Evolutionary conservation across 2,888 invertebrate genomes (phyloP), one percentile per base, ranked within the genome.

Genomic region (Athalia cordata): DNA sequence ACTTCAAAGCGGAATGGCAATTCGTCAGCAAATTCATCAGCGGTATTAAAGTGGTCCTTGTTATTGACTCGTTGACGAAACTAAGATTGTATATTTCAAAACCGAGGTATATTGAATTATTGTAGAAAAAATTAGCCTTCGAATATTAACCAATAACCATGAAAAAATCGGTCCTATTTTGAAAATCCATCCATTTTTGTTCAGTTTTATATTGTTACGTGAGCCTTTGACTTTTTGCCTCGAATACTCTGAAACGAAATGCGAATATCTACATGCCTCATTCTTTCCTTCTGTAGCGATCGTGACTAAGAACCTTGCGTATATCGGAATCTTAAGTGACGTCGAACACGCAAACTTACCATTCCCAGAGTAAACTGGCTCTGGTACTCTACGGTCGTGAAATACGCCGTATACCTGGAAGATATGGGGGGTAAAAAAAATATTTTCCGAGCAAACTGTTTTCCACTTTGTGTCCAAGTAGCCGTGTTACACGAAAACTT

Each of bases 21-120:
- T 75, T 62, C 75, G 75, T 75, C 75, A 75, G 75, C 75, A 64
- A 75, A 62, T 75, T 75, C 61, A 64, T 75, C 75, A 75, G 75
- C 64, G 75, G 52, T 64, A 75, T 75, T 75, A 75, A 75, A 75
- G 75, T 64, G 62, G 75, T 45, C 49, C 62, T 64, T 62, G 62
- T 8, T 57, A 64, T 64, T 62, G 75, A 75, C 75, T 62, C 50
- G 50, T 29, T 61, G 52, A 49, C 75, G 64, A 75, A 50, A 75
- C 62, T 62, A 15, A 13, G 52, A 47, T 62, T 64, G 52, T 5
- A 55, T 52, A 52, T 52, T 9, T 52, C 52, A 52, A 55, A 9
- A 15, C 11, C 55, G 7, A n/a, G 6, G 55, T 11, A 11, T 55
- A n/a, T 9, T 29, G 29, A 29, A 29, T 29, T 49, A 55, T 55